Evolutionary conservation across 2,888 invertebrate species (phyloP), one percentile per base, ranked within the genome.

Genomic region (Tinea trinotella): DNA sequence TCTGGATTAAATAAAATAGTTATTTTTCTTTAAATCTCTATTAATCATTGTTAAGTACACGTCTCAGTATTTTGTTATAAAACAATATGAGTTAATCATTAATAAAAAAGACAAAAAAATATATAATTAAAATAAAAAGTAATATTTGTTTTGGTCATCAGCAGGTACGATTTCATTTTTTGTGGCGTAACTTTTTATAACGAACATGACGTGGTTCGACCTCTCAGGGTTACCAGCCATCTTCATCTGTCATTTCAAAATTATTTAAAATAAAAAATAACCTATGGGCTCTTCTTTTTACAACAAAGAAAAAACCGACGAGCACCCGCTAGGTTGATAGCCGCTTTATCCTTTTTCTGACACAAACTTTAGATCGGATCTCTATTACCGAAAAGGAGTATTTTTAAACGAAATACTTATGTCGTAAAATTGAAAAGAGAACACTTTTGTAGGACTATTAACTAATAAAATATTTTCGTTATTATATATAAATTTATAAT

Each of bases 331-430:
- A 71, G 67, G 71, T 67, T 63, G 70, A 76, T 72, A 66, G 72
- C 70, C 64, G 70, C 64, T 76, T 80, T 79, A 82, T 81, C 73
- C 79, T 64, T 78, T 77, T 77, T 74, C 70, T 80, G 74, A 81
- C 82, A 78, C 79, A 75, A 75, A 73, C 69, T 62, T 67, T 70
- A 75, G 83, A 84, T 85, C 78, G 76, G 77, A 85, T 85, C 83
- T 70, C 66, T 55, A 30, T 62, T 63, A 64, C 68, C 63, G 71
- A 57, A 78, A 78, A 74, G 68, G 64, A 65, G 62, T 61, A 61
- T 66, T 76, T 77, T 76, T 74, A 66, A 68, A 67, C 67, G 67
- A 68, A 74, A 74, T 71, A 69, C 68, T 67, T 70, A 69, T 68
- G 70, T 73, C 74, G 70, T 84, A 78, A 79, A 76, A 74, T 77